Base-by-base conservation (phyloP, 2,888 invertebrate genomes). In the Perithous albicinctus region DNA sequence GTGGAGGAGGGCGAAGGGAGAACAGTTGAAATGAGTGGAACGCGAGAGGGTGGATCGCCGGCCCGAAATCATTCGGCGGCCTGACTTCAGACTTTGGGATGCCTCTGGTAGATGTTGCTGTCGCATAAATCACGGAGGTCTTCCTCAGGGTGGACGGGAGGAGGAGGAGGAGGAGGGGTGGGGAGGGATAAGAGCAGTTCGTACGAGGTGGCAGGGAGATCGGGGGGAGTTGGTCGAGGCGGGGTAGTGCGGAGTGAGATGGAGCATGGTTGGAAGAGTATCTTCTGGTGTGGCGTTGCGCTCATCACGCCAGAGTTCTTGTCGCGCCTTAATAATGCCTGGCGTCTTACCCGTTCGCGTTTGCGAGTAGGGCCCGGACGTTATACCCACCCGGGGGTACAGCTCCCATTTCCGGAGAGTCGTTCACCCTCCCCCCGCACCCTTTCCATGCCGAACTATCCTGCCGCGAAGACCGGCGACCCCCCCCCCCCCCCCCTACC, bases 241-340 rank as follows among this genome's bases (percentile, higher is more conserved):
- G 70, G 56, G 35, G 35, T 35, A 15, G 59, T 3, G 59, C 35
- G 35, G 59, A 18, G 41, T n/a, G 23, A 12, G 41, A 63, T 7
- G 41, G 8, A 38, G 63, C 38, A 23, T 18, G 41, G 63, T 23
- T 63, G 76, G 56, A 59, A 72, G 78, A 76, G 91, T 92, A 91
- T 91, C 92, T 91, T 91, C 90, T 91, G 89, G 89, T 87, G 88
- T 87, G 89, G 91, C 89, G 90, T 90, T 90, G 89, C 89, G 91
- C 92, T 92, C 92, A 91, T 92, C 92, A 92, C 90, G 89, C 85
- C 86, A 84, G 90, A 92, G 91, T 92, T 92, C 92, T 92, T 92
- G 92, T 92, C 92, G 92, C 90, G 91, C 91, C 91, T 91, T 92
- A 92, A 92, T 92, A 92, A 92, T 90, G 90, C 90, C 86, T 88